Evolutionary conservation across 2,888 invertebrate species (phyloP).

Genomic region (Clunio marinus): DNA sequence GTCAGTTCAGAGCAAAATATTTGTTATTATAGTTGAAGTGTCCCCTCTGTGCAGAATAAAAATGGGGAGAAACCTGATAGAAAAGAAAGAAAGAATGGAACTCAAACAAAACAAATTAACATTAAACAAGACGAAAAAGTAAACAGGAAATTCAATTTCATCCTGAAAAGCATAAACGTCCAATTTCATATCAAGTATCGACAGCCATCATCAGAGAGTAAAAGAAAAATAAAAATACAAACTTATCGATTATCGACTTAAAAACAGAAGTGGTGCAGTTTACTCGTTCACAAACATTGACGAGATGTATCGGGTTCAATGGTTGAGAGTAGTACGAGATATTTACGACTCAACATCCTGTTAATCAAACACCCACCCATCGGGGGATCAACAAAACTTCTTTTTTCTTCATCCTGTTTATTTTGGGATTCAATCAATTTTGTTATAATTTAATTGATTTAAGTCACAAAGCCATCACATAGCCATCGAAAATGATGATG

Average conservation of each 20-base stretch:
- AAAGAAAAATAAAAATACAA: not conserved
- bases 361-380: conserved; percentile 16
- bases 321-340: too few species aligned
- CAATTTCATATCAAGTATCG: not conserved
- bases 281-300: not conserved
- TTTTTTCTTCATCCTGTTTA: not conserved
- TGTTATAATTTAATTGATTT: conserved; percentile 13
- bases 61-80: not conserved
- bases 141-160: conserved; percentile 39
- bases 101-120: conserved; percentile 14
- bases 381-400: not conserved
- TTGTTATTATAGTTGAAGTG: too few species aligned
- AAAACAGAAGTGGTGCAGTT: conserved; percentile 23
- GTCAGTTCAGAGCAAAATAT: not conserved
- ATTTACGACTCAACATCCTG: conserved; percentile 7
- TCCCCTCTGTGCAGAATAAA: not conserved
- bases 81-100: not conserved
- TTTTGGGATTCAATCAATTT: conserved; percentile 17
- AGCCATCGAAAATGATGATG: conserved; percentile 3
- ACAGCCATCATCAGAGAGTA: not conserved
- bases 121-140: conserved; percentile 20
- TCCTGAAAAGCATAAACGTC: not conserved
- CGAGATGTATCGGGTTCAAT: conserved; percentile 8
- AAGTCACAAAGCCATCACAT: not conserved
- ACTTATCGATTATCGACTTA: conserved; percentile 26